phyloP scores from a whole-genome alignment of 1,140 invertebrate species.

The Brachionus angularis region DNA sequence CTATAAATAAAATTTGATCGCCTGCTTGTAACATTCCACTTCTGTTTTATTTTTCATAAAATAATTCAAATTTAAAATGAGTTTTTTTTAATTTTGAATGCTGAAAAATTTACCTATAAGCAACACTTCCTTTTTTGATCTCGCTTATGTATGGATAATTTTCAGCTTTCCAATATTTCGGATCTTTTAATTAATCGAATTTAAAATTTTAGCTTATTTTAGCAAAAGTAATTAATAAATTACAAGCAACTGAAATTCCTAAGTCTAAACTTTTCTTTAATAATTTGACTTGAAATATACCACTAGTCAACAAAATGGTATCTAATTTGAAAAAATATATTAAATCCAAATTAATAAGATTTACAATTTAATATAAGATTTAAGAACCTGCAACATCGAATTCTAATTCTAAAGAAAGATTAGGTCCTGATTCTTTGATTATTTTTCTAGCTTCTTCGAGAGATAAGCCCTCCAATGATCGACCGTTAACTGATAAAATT shows the following conservation, averaged over 20 bases:
- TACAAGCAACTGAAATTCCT: constrained; percentile 79
- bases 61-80: no score
- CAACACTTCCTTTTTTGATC: constrained; percentile 79
- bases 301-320: constrained; percentile 79
- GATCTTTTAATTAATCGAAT: constrained; percentile 52
- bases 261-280: constrained; percentile 71
- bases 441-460: constrained; percentile 60
- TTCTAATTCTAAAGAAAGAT: constrained; percentile 67
- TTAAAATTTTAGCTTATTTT: no score
- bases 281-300: constrained; percentile 81
- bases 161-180: constrained; percentile 57
- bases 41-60: constrained; percentile 47
- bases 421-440: constrained; percentile 58
- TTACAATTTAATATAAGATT: not conserved
- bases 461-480: constrained; percentile 57
- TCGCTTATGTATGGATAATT: constrained; percentile 74
- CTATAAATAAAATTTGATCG: constrained; percentile 79
- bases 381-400: constrained; percentile 74
- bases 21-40: constrained; percentile 75
- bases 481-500: constrained; percentile 73
- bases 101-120: constrained; percentile 75
- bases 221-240: no score
- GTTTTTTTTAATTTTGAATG: no score
- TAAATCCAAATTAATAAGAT: not conserved
- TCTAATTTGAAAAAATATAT: constrained; percentile 59